Percentiles rank a stretch among this genome's conserved stretches.
phyloP scores from a whole-genome alignment of 2,113 vertebrate species.

The Saguinus midas region DNA sequence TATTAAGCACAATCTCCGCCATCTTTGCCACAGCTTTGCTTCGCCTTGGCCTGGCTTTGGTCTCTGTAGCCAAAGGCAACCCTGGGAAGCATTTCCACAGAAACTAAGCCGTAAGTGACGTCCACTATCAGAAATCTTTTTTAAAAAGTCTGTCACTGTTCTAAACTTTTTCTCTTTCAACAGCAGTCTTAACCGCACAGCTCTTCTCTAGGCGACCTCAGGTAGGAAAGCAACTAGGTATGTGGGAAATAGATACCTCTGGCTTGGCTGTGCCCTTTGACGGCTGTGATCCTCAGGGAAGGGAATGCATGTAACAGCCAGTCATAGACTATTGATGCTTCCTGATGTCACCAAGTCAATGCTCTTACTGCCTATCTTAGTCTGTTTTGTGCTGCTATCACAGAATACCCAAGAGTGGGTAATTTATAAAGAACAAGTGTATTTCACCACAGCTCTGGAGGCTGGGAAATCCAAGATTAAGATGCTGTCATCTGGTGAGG shows the following conservation, averaged over 20 bases:
- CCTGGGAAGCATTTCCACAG: neutral
- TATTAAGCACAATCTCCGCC: neutral
- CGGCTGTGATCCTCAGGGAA: neutral
- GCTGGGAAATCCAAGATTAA: neutral
- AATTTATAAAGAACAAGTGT: neutral
- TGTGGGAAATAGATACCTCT: neutral
- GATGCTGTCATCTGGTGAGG: neutral
- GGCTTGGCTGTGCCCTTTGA: neutral
- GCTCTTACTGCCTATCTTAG: neutral
- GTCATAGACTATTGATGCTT: neutral
- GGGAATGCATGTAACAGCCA: rapidly evolving
- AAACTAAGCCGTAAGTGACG: neutral
- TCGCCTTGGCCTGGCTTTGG: neutral
- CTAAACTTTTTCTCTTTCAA: neutral
- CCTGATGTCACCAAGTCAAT: neutral
- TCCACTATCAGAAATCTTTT: neutral
- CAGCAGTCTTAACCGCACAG: neutral
- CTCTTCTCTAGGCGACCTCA: neutral
- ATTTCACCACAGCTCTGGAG: neutral
- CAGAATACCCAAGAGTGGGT: neutral
- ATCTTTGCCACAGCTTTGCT: neutral
- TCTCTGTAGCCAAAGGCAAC: neutral
- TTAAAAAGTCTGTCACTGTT: neutral
- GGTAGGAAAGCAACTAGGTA: neutral
- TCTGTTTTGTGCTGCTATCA: neutral